phyloP scores from a whole-genome alignment of 2,888 invertebrate genomes.

The Caenorhabditis parvicauda region DNA sequence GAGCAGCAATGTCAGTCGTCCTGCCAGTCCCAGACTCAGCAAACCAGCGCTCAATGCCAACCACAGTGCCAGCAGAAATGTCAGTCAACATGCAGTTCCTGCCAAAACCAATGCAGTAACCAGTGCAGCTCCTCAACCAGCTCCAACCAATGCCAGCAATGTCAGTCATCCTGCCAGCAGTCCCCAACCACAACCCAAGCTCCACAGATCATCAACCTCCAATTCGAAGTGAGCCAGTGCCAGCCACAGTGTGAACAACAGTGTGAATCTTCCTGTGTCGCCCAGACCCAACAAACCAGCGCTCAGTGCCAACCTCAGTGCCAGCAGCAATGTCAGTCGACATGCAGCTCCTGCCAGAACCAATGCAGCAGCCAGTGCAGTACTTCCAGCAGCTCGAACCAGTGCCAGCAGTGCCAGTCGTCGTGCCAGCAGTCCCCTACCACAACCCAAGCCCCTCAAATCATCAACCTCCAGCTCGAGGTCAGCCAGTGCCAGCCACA shows the following conservation, averaged over 20 bases:
- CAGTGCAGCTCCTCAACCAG: slow-evolving; percentile 1
- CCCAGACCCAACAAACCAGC: slow-evolving; percentile 19
- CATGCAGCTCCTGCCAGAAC: slow-evolving; percentile 9
- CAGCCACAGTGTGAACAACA: slow-evolving; percentile 18
- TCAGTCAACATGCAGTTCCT: slow-evolving; percentile 11
- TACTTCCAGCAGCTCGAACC: too few species aligned
- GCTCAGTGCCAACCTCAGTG: slow-evolving; percentile 30
- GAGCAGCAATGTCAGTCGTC: slow-evolving; percentile 24
- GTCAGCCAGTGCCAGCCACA: slow-evolving; percentile 31
- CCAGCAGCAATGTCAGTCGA: slow-evolving; percentile 28
- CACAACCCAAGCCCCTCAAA: slow-evolving; percentile 18
- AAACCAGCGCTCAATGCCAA: slow-evolving; percentile 27
- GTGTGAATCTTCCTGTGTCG: slow-evolving; percentile 12
- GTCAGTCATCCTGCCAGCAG: slow-evolving; percentile 15
- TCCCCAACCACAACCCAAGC: slow-evolving; percentile 4
- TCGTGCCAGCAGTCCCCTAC: slow-evolving; percentile 10
- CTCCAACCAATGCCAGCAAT: slow-evolving; percentile 9
- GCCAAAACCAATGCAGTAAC: background rate
- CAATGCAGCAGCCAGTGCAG: too few species aligned
- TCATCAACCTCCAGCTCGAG: slow-evolving; percentile 15
- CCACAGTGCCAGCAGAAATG: slow-evolving; percentile 26
- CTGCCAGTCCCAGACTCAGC: slow-evolving; percentile 20
- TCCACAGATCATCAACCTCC: background rate
- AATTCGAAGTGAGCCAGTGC: slow-evolving; percentile 6
- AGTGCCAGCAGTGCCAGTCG: slow-evolving; percentile 10